Evolutionary conservation across 2,888 invertebrate genomes (phyloP), one percentile per base, ranked within the genome.

Genomic region (Drosophila anomelani): DNA sequence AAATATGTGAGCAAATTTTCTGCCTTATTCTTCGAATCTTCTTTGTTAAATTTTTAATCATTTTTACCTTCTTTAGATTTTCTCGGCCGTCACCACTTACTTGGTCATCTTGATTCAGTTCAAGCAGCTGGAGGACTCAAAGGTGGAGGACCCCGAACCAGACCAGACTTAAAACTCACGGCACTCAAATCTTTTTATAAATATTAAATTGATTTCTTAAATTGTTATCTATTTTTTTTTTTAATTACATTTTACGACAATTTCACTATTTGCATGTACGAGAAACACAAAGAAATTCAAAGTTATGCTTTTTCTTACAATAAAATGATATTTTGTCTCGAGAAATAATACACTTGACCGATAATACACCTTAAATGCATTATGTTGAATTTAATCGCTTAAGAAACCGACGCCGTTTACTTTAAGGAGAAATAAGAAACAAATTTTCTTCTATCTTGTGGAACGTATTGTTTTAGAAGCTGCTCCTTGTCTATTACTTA

Each of bases 71-170:
- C 10, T 55, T 26, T 59, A 92, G 92, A 92, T 92, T 15, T 91
- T 92, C 66, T 92, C 92, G 15, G 92, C 92, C 4, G 92, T 92
- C 0, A 92, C 92, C 49, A 92, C 92, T 0, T 92, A 92, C 72
- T 80, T 92, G 64, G 92, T 92, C 2, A 92, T 92, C 56, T 80
- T 92, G 36, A 92, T 92, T 70, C 92, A 92, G 76, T 92, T 92
- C 39, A 92, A 92, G 36, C 92, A 92, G 70, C 78, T 92, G 38
- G 92, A 92, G 70, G 92, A 92, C 46, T 91, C 91, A 0, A 91
- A 91, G 67, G 57, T 76, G 15, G 88, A 88, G 26, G 90, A 91
- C 49, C 63, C 76, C 36, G 41, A 43, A 38, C 51, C 67, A 38
- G 64, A 13, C n/a, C 55, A 55, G 32, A 36, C 39, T 36, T 51